These are phyloP conservation scores for Helicoverpa assulta DNA, from an alignment of 2,888 invertebrate genomes.

Conservation along the genomic window DNA sequence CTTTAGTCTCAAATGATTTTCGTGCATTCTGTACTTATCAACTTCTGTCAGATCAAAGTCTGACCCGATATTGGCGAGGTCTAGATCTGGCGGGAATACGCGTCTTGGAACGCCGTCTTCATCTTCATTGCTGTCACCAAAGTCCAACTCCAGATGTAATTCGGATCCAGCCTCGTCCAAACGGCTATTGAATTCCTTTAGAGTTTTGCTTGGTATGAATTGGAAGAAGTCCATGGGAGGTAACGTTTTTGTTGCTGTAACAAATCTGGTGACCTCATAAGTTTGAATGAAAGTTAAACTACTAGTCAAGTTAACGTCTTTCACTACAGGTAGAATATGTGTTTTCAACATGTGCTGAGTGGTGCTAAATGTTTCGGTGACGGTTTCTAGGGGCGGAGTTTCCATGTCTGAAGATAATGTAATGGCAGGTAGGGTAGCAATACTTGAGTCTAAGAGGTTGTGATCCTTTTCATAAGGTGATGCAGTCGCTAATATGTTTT, in stretches of 20 bases:
- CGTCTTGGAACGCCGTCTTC: constrained; percentile 86
- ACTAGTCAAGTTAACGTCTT: constrained; percentile 93
- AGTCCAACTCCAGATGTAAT: constrained; percentile 95
- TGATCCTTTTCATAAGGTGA: constrained; percentile 93
- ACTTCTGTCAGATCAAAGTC: constrained; percentile 93
- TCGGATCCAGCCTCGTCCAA: constrained; percentile 97
- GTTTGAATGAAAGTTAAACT: constrained; percentile 96
- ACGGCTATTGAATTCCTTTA: constrained; percentile 96
- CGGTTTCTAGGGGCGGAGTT: constrained; percentile 96
- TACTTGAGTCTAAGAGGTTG: constrained; percentile 93
- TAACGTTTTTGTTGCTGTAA: constrained; percentile 97
- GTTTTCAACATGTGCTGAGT: constrained; percentile 97
- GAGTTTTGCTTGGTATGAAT: constrained; percentile 95
- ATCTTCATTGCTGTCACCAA: constrained; percentile 94
- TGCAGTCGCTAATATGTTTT: constrained; percentile 95
- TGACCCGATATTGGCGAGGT: constrained; percentile 93
- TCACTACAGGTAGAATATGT: constrained; percentile 95
- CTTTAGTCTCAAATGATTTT: constrained; percentile 88
- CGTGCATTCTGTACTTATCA: constrained; percentile 90
- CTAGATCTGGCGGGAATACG: constrained; percentile 92
- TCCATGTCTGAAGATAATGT: constrained; percentile 94
- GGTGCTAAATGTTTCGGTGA: constrained; percentile 97
- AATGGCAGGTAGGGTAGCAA: constrained; percentile 95
- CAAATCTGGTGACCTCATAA: constrained; percentile 95
- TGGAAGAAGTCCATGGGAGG: constrained; percentile 97